Conservation (phyloP, 1,140 invertebrate genomes). For the Drosophila neocordata region DNA sequence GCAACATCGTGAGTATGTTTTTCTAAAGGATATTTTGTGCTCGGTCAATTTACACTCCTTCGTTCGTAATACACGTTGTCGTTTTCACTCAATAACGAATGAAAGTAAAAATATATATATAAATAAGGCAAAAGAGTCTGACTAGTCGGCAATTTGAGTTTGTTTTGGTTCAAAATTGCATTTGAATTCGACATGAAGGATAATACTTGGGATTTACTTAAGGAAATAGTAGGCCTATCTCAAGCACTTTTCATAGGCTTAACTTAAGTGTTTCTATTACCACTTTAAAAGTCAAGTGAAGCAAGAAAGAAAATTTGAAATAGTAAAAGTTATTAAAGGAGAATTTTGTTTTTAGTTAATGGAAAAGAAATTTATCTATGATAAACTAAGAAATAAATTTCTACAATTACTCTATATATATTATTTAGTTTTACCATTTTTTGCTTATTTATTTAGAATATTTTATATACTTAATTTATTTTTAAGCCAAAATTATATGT, state of each 20-base stretch:
- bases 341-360: no score
- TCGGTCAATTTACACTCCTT: conserved; percentile 2
- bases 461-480: background rate
- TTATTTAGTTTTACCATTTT: no score
- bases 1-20: conserved; percentile 11
- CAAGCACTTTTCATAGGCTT: conserved; percentile 54
- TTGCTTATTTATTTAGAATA: no score
- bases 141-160: conserved; percentile 65
- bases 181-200: conserved; percentile 51
- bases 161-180: conserved; percentile 81
- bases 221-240: conserved; percentile 70
- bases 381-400: no score
- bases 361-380: no score
- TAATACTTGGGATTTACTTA: conserved; percentile 34
- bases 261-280: background rate
- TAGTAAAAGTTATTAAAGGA: no score
- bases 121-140: conserved; percentile 9
- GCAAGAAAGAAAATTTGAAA: background rate
- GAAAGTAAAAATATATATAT: conserved; percentile 64
- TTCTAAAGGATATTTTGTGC: conserved; percentile 15
- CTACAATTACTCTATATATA: no score
- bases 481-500: background rate
- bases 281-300: background rate
- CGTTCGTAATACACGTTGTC: conserved; percentile 19
- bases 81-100: conserved; percentile 78